Evolutionary conservation across 2,888 invertebrate genomes (phyloP).

Genomic region (Pachliopta kotzebuea): DNA sequence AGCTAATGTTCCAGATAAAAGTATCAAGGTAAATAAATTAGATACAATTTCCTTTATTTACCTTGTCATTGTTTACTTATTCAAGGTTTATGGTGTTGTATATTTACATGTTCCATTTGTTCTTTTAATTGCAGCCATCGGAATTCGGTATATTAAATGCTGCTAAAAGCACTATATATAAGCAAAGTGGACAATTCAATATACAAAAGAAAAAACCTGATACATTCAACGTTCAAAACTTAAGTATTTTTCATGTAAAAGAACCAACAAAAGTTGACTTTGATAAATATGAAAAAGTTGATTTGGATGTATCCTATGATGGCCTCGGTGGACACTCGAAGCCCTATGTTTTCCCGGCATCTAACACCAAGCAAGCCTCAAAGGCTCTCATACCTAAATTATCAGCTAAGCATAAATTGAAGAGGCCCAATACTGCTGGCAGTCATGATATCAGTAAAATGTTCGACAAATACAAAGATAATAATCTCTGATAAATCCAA

Average conservation of each 20-base stretch:
- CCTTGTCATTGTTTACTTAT: too few species aligned
- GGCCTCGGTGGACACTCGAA: conserved; percentile 81
- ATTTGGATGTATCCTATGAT: conserved; percentile 63
- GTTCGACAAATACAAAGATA: conserved; percentile 42
- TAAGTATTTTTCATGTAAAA: conserved; percentile 58
- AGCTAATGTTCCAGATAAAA: conserved; percentile 38
- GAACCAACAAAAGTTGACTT: conserved; percentile 44
- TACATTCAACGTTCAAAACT: conserved; percentile 28
- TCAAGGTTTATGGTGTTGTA: too few species aligned
- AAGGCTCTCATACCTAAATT: conserved; percentile 51
- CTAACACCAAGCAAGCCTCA: conserved; percentile 36
- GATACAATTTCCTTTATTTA: too few species aligned
- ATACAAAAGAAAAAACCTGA: conserved; percentile 34
- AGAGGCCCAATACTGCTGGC: conserved; percentile 44
- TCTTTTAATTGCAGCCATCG: conserved; percentile 48
- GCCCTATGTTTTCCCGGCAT: conserved; percentile 68
- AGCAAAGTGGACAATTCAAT: conserved; percentile 33
- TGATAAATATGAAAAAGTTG: conserved; percentile 34
- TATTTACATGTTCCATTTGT: too few species aligned
- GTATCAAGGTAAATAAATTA: conserved; percentile 43
- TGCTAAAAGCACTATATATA: conserved; percentile 40
- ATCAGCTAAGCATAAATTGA: conserved; percentile 55
- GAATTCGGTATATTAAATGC: conserved; percentile 52
- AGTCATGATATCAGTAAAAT: conserved; percentile 52
- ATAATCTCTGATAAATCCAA: not conserved